Percentiles rank a stretch among this genome's conserved stretches.
Conservation (phyloP, 2,888 invertebrate species). For the Odontothrips loti region DNA sequence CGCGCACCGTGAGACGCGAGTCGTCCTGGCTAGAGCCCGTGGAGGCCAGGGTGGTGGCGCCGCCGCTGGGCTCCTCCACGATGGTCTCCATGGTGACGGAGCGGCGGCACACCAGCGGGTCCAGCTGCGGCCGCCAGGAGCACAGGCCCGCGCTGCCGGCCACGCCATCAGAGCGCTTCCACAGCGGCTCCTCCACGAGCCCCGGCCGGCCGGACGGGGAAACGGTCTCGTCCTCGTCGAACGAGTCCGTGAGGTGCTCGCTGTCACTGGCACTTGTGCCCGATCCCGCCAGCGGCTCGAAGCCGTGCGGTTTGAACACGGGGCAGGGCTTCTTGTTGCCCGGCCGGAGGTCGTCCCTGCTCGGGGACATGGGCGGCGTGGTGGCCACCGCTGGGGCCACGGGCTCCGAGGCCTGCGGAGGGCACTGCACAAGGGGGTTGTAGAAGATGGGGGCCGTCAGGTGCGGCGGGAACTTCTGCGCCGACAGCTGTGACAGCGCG, state of each 20-base stretch:
- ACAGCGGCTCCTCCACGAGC: slow-evolving; percentile 9
- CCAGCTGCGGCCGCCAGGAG: slow-evolving; percentile 5
- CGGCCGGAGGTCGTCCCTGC: background rate
- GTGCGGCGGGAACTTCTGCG: slow-evolving; percentile 9
- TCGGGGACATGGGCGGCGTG: background rate
- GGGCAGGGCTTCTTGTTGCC: slow-evolving; percentile 21
- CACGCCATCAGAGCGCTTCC: background rate
- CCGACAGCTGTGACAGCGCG: background rate
- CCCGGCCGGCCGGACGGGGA: background rate
- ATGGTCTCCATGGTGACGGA: slow-evolving; percentile 66
- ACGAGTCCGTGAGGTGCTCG: slow-evolving; percentile 19
- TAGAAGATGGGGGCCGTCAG: slow-evolving; percentile 21
- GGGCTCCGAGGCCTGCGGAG: background rate
- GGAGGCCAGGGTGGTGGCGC: slow-evolving; percentile 46
- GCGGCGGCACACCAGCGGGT: background rate
- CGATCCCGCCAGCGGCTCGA: background rate
- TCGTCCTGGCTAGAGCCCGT: background rate
- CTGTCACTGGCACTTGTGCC: background rate
- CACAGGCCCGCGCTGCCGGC: background rate
- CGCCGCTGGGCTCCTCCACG: slow-evolving; percentile 65
- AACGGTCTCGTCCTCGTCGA: slow-evolving; percentile 8
- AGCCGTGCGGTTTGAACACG: slow-evolving; percentile 19
- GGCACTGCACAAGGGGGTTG: slow-evolving; percentile 13
- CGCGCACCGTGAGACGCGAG: slow-evolving; percentile 71
- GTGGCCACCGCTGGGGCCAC: background rate